Conservation (phyloP, 1,140 invertebrate genomes). For the Hylaeus volcanicus region DNA sequence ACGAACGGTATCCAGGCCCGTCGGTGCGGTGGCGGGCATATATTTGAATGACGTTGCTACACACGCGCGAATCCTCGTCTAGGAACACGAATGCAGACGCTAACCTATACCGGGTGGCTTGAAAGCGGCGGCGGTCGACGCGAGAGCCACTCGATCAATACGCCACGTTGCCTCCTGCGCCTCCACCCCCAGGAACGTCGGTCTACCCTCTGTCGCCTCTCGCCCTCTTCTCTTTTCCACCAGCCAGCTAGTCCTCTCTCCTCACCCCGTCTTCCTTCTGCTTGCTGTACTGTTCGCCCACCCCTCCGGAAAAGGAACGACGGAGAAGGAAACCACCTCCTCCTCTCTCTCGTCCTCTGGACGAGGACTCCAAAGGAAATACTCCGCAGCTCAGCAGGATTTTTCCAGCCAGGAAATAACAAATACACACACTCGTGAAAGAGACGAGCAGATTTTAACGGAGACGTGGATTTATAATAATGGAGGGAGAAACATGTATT, state of each 20-base stretch:
- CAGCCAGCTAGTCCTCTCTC: constrained; percentile 19
- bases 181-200: constrained; percentile 69
- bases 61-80: constrained; percentile 27
- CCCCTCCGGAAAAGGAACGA: constrained; percentile 57
- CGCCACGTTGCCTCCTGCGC: constrained; percentile 77
- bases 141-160: constrained; percentile 80
- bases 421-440: constrained; percentile 8
- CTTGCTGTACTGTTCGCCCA: constrained; percentile 53
- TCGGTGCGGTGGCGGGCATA: neutral
- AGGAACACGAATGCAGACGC: constrained; percentile 46
- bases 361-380: constrained; percentile 57
- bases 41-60: constrained; percentile 1
- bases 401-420: constrained; percentile 56
- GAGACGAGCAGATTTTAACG: constrained; percentile 41
- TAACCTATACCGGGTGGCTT: constrained; percentile 60
- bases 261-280: constrained; percentile 42
- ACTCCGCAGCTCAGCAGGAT: constrained; percentile 62
- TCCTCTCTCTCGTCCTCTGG: constrained; percentile 14
- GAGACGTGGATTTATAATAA: neutral
- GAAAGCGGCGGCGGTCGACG: constrained; percentile 68
- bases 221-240: constrained; percentile 8
- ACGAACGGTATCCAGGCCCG: constrained; percentile 7
- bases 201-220: constrained; percentile 50
- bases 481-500: neutral
- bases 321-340: constrained; percentile 42